Evolutionary conservation across 2,797 vertebrate genomes (phyloP), one percentile per base, ranked within the genome.

Genomic region (Myoxocephalus aenaeus): DNA sequence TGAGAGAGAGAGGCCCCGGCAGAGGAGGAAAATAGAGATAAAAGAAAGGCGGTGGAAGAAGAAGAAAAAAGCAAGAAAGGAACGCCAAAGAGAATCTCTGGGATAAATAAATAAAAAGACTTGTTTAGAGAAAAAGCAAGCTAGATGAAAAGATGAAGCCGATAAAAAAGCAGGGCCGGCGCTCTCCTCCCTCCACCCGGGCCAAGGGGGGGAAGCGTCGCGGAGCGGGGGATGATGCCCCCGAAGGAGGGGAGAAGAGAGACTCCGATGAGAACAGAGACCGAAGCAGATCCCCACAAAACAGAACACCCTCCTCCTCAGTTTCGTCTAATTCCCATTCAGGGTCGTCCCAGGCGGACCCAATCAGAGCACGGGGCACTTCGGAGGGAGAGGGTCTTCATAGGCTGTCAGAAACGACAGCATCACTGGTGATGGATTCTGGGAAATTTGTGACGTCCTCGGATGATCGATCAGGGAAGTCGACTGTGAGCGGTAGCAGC

Each of bases 131-230:
- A 63, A 89, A 86, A 85, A 56, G 73, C 80, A 72, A 83, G 75
- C 80, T 84, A 73, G 76, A 93, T 92, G 90, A 93, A 83, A 90
- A 89, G 89, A 97, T 97, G 97, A 98, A 97, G 92, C 96, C 96
- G 20, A 93, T 96, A 91, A 97, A 96, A 89, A 97, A 97, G 90
- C 95, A 95, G 81, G 91, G 93, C 22, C 93, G 96, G 69, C 92
- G 73, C 81, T 96, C 96, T 42, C 96, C 97, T 59, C 96, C 95
- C 18, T 96, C 96, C 75, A 96, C 96, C 34, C 93, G 97, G 75
- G 95, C 95, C 80, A 97, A 97, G 87, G 96, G 95, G 78, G 95
- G 94, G 69, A 96, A 96, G 82, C 95, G 94, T 15, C 94, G 92
- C 0, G 94, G 92, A n/a, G 86, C 18, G 0, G 89, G 86, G 36